A percentile compares a stretch with the other conserved stretches of the same genome.
phyloP scores from a whole-genome alignment of 92 coral and sea anemone species.

The Ricordea florida region DNA sequence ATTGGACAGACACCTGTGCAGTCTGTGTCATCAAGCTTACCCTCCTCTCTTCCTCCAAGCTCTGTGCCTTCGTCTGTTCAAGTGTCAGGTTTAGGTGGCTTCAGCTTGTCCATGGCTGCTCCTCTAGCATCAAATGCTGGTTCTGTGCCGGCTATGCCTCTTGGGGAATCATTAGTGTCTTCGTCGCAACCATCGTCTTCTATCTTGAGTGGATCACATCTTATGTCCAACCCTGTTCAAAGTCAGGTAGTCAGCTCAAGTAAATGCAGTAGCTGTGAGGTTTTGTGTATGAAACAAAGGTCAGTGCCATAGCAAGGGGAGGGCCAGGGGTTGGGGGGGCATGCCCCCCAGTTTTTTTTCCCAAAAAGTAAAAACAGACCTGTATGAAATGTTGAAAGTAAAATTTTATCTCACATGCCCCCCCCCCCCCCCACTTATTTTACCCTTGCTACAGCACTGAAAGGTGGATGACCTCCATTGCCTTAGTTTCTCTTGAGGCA shows the following conservation, averaged over 20 bases:
- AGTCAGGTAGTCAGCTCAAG: conserved; percentile 43
- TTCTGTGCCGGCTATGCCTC: conserved; percentile 61
- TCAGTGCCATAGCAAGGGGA: too few relatives aligned
- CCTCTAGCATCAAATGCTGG: conserved; percentile 50
- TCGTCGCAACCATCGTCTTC: conserved; percentile 70
- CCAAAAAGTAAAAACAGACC: too few relatives aligned
- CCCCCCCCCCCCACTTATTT: too few relatives aligned
- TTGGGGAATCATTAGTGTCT: conserved; percentile 66
- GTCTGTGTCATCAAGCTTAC: conserved; percentile 38
- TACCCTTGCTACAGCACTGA: too few relatives aligned
- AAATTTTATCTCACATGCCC: too few relatives aligned
- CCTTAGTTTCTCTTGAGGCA: too few relatives aligned
- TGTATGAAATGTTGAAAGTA: too few relatives aligned
- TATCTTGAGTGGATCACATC: conserved; percentile 78
- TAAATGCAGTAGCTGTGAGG: too few relatives aligned
- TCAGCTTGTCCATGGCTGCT: conserved; percentile 51
- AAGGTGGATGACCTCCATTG: too few relatives aligned
- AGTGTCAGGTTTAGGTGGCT: conserved; percentile 37
- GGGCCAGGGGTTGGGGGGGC: too few relatives aligned
- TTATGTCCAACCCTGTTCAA: conserved; percentile 53
- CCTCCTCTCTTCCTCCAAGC: conserved; percentile 35
- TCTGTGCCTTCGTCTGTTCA: conserved; percentile 50
- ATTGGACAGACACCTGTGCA: conserved; percentile 35
- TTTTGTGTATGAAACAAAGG: too few relatives aligned
- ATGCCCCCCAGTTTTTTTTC: too few relatives aligned